Conservation (phyloP, 2,797 vertebrate species). For the Notoglanidium macrostoma region DNA sequence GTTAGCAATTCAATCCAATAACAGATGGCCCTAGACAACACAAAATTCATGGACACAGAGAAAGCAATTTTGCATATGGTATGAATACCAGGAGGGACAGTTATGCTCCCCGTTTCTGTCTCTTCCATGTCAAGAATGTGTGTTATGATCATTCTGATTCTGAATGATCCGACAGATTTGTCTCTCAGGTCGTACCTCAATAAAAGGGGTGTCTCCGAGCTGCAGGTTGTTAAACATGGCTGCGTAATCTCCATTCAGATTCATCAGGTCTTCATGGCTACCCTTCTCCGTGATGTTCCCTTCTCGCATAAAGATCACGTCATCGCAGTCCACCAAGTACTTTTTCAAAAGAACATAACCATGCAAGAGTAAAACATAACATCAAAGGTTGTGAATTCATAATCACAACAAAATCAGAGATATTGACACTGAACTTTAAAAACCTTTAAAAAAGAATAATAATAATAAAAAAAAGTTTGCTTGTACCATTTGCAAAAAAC, state of each 20-base stretch:
- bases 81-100: neutral
- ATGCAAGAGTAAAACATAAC: neutral
- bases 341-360: constrained; percentile 52
- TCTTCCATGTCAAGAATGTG: neutral
- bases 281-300: constrained; percentile 87
- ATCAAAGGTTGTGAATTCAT: neutral
- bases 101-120: neutral
- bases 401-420: neutral
- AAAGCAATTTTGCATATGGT: neutral
- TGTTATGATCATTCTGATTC: neutral
- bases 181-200: constrained; percentile 76
- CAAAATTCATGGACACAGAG: neutral
- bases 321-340: constrained; percentile 92
- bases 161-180: neutral
- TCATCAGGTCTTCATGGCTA: constrained; percentile 88
- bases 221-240: constrained; percentile 90
- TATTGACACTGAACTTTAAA: neutral
- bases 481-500: neutral
- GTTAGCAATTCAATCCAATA: neutral
- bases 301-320: constrained; percentile 91
- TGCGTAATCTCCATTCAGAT: constrained; percentile 87
- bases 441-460: neutral
- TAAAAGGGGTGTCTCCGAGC: constrained; percentile 84
- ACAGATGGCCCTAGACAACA: neutral
- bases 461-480: neutral